These are phyloP conservation scores for Synanthedon formicaeformis DNA, from an alignment of 2,888 invertebrate species.

Conservation along the genomic window DNA sequence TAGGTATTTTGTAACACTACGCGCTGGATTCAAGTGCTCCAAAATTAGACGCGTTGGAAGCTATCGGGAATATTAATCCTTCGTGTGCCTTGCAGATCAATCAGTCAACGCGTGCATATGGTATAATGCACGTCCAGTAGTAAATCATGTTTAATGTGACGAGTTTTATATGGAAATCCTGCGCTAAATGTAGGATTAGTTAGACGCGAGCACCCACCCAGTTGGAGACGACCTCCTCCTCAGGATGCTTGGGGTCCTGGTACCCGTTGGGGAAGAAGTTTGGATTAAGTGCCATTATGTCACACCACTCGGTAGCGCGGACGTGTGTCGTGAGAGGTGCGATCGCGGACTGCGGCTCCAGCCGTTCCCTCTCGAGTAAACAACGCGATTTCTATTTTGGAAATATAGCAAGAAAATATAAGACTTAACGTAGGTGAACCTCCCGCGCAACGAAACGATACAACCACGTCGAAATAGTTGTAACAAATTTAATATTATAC, in stretches of 20 bases:
- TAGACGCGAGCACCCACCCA: conserved; percentile 62
- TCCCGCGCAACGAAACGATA: conserved; percentile 15
- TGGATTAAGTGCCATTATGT: conserved; percentile 51
- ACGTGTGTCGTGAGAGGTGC: conserved; percentile 51
- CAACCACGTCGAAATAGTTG: not conserved
- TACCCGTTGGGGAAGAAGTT: conserved; percentile 68
- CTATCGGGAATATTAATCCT: not conserved
- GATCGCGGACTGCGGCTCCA: conserved; percentile 60
- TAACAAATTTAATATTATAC: too few species aligned
- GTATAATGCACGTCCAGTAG: not conserved
- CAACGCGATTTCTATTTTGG: conserved; percentile 66
- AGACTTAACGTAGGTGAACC: conserved; percentile 53
- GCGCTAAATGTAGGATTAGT: not conserved
- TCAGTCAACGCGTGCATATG: not conserved
- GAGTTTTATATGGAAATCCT: not conserved
- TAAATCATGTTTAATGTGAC: not conserved
- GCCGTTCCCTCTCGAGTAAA: conserved; percentile 54
- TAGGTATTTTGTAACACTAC: conserved; percentile 47
- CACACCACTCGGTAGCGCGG: conserved; percentile 36
- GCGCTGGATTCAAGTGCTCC: conserved; percentile 41
- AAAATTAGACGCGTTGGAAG: conserved; percentile 34
- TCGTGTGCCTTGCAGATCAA: not conserved
- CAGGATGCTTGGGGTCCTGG: conserved; percentile 65
- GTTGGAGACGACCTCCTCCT: conserved; percentile 71
- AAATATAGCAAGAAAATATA: conserved; percentile 57